Evolutionary conservation across 2,113 vertebrate species (phyloP).

Genomic region (Scytalopus superciliaris): DNA sequence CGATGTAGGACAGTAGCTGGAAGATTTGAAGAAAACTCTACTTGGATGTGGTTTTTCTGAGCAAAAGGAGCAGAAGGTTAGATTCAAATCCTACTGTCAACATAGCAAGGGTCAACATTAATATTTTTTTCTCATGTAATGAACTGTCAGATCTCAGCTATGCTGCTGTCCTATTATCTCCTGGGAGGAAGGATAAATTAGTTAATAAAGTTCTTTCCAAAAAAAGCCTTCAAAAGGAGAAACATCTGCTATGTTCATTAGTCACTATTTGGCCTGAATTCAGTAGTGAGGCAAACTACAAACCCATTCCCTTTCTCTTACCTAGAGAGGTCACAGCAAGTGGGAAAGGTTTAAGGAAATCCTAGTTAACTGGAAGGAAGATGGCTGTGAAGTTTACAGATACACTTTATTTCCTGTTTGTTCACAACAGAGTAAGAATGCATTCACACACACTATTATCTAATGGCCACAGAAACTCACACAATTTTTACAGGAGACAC

Average conservation of each 20-base stretch:
- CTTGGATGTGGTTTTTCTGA: neutral
- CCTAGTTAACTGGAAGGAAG: neutral
- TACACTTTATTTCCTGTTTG: neutral
- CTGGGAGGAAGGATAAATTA: slow-evolving; percentile 52
- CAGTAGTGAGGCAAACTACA: slow-evolving; percentile 23
- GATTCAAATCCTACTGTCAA: slow-evolving; percentile 6
- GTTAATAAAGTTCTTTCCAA: slow-evolving; percentile 37
- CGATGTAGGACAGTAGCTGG: neutral
- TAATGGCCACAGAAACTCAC: neutral
- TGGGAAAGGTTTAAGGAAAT: neutral
- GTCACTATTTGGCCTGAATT: slow-evolving; percentile 44
- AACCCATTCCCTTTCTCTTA: neutral
- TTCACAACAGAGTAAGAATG: neutral
- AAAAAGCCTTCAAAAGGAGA: slow-evolving; percentile 50
- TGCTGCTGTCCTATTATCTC: slow-evolving; percentile 11
- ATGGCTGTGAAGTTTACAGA: neutral
- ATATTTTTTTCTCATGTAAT: slow-evolving; percentile 33
- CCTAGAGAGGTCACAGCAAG: neutral
- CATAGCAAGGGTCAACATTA: neutral
- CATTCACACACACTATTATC: neutral
- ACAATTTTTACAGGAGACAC: neutral
- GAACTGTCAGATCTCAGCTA: slow-evolving; percentile 39
- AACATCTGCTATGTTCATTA: slow-evolving; percentile 63
- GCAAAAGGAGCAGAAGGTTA: neutral
- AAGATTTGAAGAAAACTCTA: neutral